phyloP scores from a whole-genome alignment of 2,797 vertebrate genomes.

The Catamblyrhynchus diadema region DNA sequence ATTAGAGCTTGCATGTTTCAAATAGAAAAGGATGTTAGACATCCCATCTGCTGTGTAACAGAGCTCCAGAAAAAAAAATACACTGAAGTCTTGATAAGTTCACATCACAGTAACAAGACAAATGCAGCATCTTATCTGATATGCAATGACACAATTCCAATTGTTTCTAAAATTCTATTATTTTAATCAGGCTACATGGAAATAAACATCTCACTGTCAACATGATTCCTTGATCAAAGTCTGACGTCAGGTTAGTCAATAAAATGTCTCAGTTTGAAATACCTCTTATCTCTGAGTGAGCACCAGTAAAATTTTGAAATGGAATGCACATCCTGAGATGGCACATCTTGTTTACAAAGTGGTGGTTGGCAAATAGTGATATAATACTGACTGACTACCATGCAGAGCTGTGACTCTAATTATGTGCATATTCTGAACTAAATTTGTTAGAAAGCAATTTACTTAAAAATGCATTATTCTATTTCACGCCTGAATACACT shows the following conservation, averaged over 20 bases:
- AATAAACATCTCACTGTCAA: neutral
- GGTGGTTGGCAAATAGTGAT: neutral
- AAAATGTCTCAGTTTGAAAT: conserved; percentile 22
- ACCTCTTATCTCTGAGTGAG: neutral
- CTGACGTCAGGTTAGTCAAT: neutral
- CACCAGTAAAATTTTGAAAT: neutral
- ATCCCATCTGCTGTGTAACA: conserved; percentile 74
- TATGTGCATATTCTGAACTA: conserved; percentile 24
- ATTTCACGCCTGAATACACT: conserved; percentile 38
- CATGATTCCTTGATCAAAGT: neutral
- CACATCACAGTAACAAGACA: conserved; percentile 57
- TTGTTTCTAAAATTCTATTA: conserved; percentile 41
- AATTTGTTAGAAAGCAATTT: conserved; percentile 48
- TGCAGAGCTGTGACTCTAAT: neutral
- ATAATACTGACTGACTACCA: neutral
- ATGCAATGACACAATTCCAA: neutral
- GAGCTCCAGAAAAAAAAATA: conserved; percentile 36
- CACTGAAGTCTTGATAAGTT: conserved; percentile 65
- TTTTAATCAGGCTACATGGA: conserved; percentile 13
- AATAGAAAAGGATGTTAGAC: conserved; percentile 77
- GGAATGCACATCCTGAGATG: neutral
- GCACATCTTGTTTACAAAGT: conserved; percentile 15
- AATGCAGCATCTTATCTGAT: conserved; percentile 55
- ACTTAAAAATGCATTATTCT: conserved; percentile 49
- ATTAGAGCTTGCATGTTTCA: conserved; percentile 77